Conservation (phyloP, 2,113 vertebrate species). For the Micronycteris hirsuta region DNA sequence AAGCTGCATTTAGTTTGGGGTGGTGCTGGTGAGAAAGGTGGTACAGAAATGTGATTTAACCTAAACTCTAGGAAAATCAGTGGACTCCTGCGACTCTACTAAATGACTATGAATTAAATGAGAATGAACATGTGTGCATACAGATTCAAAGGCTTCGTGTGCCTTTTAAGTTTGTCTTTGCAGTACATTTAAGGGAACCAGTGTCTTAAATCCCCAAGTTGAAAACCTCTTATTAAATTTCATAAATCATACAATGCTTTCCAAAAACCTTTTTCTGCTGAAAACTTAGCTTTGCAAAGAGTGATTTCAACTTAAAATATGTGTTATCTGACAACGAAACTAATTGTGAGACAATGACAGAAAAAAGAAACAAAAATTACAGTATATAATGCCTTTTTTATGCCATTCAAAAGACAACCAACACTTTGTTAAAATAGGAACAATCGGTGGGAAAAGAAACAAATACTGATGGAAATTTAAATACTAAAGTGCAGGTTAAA, state of each 20-base stretch:
- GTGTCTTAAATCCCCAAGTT: neutral
- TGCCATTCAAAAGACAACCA: constrained; percentile 53
- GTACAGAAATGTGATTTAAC: neutral
- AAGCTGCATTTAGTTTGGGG: neutral
- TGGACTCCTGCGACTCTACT: neutral
- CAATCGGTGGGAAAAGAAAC: constrained; percentile 58
- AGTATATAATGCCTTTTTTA: constrained; percentile 58
- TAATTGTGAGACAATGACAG: constrained; percentile 42
- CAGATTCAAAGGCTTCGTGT: neutral
- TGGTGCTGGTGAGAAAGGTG: neutral
- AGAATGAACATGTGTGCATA: neutral
- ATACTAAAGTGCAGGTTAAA: constrained; percentile 69
- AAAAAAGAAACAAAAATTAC: constrained; percentile 46
- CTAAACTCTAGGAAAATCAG: neutral
- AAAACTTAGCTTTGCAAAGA: neutral
- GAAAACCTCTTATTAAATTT: constrained; percentile 6
- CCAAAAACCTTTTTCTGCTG: neutral
- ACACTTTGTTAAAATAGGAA: constrained; percentile 65
- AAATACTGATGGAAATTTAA: constrained; percentile 61
- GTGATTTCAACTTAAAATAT: constrained; percentile 26
- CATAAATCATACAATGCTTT: neutral
- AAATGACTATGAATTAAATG: neutral
- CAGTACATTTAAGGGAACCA: constrained; percentile 8
- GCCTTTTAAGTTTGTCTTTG: neutral
- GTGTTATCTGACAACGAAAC: constrained; percentile 39